Base-by-base conservation (phyloP, 2,113 vertebrate genomes). In the Vanacampus margaritifer region DNA sequence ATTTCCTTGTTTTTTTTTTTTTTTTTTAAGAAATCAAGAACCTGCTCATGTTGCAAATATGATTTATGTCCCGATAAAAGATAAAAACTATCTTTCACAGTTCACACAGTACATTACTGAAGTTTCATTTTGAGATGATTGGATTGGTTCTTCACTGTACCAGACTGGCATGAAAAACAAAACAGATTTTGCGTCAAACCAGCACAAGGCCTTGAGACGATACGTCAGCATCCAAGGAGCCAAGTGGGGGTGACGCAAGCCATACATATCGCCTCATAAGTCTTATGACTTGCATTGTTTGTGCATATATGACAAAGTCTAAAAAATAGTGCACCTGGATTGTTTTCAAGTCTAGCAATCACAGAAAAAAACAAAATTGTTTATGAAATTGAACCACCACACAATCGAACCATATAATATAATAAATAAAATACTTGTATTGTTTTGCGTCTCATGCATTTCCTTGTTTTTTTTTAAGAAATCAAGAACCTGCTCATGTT, bases 221-320 rank as follows among this genome's bases (percentile, higher is more conserved):
- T 62, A 77, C 74, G 74, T 83, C 80, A 77, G 70, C 54, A 13
- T 61, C 35, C 45, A 37, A 24, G 28, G 39, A 75, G 23, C 14
- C 1, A 6, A 26, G 51, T 11, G 51, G 23, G 12, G 51, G 51
- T 54, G 51, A 54, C 51, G 51, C 23, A 54, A 54, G 51, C 51
- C 51, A 32, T 16, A 28, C 24, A 56, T 16, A 28, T 24, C 10
- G 6, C 23, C 24, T 14, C 1, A 56, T 24, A 28, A 56, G 28
- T 26, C 12, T 13, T 32, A 24, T 16, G 23, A 16, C 23, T 54
- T 54, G 51, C 51, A 26, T 14, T 54, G 11, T 26, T 54, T 24
- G 24, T 24, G 19, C 17, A 21, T n/a, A 9, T 51, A 51, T n/a
- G 19, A 9, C 51, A 53, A n/a, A 53, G 9, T 26, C 11, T 53